Conservation (phyloP, 1,140 invertebrate species). For the Notospermus geniculatus region DNA sequence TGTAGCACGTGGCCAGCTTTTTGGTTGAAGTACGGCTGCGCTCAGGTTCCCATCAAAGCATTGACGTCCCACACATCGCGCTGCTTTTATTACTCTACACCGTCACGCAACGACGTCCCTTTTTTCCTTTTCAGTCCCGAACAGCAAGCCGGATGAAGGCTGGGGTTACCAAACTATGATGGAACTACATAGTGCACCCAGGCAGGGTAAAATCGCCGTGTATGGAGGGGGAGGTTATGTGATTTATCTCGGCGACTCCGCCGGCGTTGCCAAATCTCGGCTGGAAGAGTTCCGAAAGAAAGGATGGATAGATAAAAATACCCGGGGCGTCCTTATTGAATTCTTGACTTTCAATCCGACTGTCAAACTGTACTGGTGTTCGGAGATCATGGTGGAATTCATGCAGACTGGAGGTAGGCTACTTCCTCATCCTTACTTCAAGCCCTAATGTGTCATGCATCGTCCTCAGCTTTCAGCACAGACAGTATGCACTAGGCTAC, state of each 20-base stretch:
- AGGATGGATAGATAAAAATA: constrained; percentile 3
- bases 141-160: constrained; percentile 8
- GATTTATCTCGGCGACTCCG: neutral
- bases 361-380: neutral
- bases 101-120: too few relatives aligned
- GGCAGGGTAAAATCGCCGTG: neutral
- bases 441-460: too few relatives aligned
- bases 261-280: neutral
- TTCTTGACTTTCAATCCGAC: neutral
- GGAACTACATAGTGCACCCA: neutral
- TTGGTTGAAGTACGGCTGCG: too few relatives aligned
- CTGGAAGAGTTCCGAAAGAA: neutral
- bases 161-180: neutral
- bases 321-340: constrained; percentile 1
- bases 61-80: too few relatives aligned
- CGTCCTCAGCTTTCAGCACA: too few relatives aligned
- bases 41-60: too few relatives aligned
- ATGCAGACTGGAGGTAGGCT: constrained; percentile 1
- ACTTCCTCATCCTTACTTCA: too few relatives aligned
- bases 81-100: too few relatives aligned
- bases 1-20: too few relatives aligned
- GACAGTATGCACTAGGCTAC: too few relatives aligned
- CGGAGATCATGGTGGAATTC: constrained; percentile 2
- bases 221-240: constrained; percentile 4
- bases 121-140: neutral